Percentiles rank a stretch among this genome's conserved stretches.
phyloP scores from a whole-genome alignment of 2,113 vertebrate genomes.

The Ramphastos sulfuratus region DNA sequence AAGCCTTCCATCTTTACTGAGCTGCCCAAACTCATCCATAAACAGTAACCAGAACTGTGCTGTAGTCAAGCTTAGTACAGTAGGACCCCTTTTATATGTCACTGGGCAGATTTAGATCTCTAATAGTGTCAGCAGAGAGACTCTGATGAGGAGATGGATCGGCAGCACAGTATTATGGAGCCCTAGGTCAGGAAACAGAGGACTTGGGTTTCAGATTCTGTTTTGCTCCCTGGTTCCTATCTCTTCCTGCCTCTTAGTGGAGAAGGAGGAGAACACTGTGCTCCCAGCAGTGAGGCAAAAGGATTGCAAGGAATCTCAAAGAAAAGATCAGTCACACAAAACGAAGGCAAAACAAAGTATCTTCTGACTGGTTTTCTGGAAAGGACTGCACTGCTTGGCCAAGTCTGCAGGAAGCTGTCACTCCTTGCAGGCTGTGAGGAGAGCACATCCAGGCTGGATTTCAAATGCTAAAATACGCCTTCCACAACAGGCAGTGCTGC shows the following conservation, averaged over 20 bases:
- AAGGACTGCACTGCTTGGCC: neutral
- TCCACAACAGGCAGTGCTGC: neutral
- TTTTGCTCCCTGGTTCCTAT: neutral
- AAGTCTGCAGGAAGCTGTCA: neutral
- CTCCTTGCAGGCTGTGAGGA: neutral
- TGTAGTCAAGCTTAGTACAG: neutral
- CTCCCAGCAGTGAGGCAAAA: neutral
- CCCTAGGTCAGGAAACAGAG: neutral
- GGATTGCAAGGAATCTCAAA: neutral
- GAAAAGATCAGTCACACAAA: neutral
- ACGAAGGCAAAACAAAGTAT: neutral
- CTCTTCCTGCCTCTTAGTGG: neutral
- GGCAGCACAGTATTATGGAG: accelerated
- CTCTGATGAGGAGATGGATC: neutral
- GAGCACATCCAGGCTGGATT: neutral
- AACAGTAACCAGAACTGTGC: neutral
- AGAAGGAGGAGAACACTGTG: neutral
- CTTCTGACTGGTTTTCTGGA: neutral
- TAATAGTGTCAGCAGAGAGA: neutral
- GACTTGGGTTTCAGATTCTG: neutral
- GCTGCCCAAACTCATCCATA: neutral
- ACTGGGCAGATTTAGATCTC: neutral
- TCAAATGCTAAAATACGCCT: neutral
- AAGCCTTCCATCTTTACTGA: neutral
- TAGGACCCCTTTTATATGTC: neutral